These are phyloP conservation scores for Apogon talboti DNA, from an alignment of 2,797 vertebrate species.

Conservation along the genomic window DNA sequence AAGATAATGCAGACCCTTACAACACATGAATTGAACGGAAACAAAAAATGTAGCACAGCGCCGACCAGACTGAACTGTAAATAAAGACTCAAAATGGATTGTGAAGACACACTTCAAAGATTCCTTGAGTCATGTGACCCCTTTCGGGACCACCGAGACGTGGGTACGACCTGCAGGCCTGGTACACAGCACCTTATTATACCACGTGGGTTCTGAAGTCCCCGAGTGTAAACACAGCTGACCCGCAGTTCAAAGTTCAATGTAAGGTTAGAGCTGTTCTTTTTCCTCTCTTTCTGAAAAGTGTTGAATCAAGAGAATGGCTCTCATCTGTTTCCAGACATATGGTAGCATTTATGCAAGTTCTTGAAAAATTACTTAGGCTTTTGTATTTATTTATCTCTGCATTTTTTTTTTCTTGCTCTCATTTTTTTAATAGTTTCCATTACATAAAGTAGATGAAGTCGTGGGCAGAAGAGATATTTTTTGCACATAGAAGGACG, in stretches of 20 bases:
- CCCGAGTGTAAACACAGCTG: conserved; percentile 21
- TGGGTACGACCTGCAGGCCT: conserved; percentile 5
- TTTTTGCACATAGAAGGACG: conserved; percentile 12
- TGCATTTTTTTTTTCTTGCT: conserved; percentile 57
- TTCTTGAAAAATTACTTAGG: conserved; percentile 73
- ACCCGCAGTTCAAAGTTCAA: conserved; percentile 66
- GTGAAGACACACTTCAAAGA: conserved; percentile 1
- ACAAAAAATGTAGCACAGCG: background rate
- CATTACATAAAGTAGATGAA: conserved; percentile 68
- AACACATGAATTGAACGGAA: background rate
- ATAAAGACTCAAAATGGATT: background rate
- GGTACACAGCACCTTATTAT: conserved; percentile 21
- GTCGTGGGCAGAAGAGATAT: conserved; percentile 18
- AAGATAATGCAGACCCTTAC: background rate
- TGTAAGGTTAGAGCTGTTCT: conserved; percentile 46
- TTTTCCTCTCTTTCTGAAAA: conserved; percentile 22
- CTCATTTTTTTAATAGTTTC: conserved; percentile 71
- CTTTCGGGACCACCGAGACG: background rate
- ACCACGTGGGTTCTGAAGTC: conserved; percentile 43
- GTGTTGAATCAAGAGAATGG: conserved; percentile 62
- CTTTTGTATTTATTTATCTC: conserved; percentile 77
- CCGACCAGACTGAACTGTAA: background rate
- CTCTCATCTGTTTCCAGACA: conserved; percentile 79
- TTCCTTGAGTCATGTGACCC: background rate
- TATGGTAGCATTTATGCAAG: conserved; percentile 78